Evolutionary conservation across 2,797 vertebrate species (phyloP).

Genomic region (Chaenodraco wilsoni): DNA sequence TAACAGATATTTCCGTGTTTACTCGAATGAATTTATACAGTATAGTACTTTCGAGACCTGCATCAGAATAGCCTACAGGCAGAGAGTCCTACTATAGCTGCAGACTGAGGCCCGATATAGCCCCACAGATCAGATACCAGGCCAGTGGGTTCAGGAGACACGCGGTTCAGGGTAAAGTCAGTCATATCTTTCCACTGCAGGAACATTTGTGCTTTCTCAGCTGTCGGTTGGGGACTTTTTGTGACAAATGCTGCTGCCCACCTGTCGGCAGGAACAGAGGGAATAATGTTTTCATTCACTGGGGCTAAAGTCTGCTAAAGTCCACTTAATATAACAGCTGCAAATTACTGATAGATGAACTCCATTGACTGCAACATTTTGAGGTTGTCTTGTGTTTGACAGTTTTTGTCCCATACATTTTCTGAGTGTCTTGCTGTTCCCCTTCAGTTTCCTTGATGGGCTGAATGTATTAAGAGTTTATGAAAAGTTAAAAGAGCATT

Average conservation of each 20-base stretch:
- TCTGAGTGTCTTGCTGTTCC: conserved; percentile 1
- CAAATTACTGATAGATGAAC: neutral
- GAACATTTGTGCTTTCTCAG: conserved; percentile 59
- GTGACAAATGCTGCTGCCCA: conserved; percentile 34
- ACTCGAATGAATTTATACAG: neutral
- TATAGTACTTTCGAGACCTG: neutral
- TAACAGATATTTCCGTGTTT: neutral
- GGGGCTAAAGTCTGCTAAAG: neutral
- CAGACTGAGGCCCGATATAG: conserved; percentile 67
- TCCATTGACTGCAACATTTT: neutral
- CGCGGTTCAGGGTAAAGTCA: conserved; percentile 49
- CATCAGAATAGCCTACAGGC: conserved; percentile 28
- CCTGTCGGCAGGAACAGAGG: conserved; percentile 43
- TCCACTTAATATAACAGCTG: conserved; percentile 1
- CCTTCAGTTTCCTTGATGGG: conserved; percentile 17
- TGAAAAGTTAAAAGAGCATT: conserved; percentile 28
- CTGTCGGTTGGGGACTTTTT: conserved; percentile 58
- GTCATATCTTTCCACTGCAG: conserved; percentile 52
- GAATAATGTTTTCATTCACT: conserved; percentile 24
- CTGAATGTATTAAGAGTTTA: conserved; percentile 32
- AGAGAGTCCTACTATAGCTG: conserved; percentile 29
- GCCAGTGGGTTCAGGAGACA: conserved; percentile 54
- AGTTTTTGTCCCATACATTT: conserved; percentile 2
- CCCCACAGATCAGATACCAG: conserved; percentile 72
- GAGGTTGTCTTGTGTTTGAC: neutral